Evolutionary conservation across 2,797 vertebrate species (phyloP), one percentile per base, ranked within the genome.

Genomic region (Tachyglossus aculeatus): DNA sequence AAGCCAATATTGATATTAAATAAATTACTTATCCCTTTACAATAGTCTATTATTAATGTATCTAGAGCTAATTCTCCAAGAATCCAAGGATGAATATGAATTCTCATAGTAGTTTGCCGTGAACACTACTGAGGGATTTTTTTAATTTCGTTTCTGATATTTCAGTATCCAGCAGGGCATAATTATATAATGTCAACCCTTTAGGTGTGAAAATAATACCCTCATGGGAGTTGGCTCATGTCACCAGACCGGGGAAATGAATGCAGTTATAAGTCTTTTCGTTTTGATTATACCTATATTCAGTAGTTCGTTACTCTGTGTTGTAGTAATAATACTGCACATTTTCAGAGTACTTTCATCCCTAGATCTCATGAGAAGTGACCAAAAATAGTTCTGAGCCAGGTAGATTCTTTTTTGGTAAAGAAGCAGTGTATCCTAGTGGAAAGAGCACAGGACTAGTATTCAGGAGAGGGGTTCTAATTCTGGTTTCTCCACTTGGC

Each of bases 111-210:
- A 64, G 69, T 78, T 38, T 53, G 63, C 71, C 70, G n/a, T 68
- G 58, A 68, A 48, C 71, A 61, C 56, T 47, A 51, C 69, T 57
- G 24, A 67, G 69, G 74, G 51, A 65, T 50, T 74, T 82, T 85
- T 70, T 22, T 74, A 82, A 82, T 75, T 70, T 22, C 27, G 43
- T 78, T 82, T 86, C 64, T 61, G 60, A 74, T 77, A 80, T 70
- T 82, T 82, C 77, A 74, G 29, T 86, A 84, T 74, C 84, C 82
- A 77, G 67, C 80, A 74, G 80, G 77, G 69, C 74, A 31, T 86
- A 86, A 84, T 86, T 84, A 86, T 72, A 84, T 82, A 80, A 86
- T 78, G 84, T 86, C 84, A 84, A 53, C 82, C 57, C 80, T 66
- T 82, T 82, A 84, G 61, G 72, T 70, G 74, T 72, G 72, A 80